Conservation (phyloP, 2,888 invertebrate genomes). For the Ophion ventricosus region DNA sequence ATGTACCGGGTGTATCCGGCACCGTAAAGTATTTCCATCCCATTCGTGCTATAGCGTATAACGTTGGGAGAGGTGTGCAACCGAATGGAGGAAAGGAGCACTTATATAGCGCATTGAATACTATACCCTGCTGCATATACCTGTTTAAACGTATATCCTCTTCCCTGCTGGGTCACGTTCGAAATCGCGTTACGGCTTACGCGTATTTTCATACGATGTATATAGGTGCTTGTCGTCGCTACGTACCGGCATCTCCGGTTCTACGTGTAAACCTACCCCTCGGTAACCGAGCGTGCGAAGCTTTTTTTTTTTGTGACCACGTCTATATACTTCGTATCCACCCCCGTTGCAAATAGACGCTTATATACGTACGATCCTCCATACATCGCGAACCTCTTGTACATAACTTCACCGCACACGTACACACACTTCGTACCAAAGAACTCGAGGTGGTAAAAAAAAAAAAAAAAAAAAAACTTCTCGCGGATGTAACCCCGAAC, state of each 20-base stretch:
- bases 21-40: conserved; percentile 21
- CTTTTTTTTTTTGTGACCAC: conserved; percentile 42
- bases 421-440: background rate
- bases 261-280: conserved; percentile 15
- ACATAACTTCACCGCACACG: background rate
- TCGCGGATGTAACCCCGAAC: background rate
- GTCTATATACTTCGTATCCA: conserved; percentile 14
- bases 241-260: conserved; percentile 1
- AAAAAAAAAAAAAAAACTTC: no score
- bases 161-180: conserved; percentile 56
- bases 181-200: conserved; percentile 57
- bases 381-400: background rate
- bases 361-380: conserved; percentile 5
- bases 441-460: conserved; percentile 25
- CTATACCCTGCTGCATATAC: background rate
- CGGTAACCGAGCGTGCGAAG: conserved; percentile 24
- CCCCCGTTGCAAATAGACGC: conserved; percentile 14
- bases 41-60: conserved; percentile 29
- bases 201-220: conserved; percentile 43
- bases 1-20: conserved; percentile 1
- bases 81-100: conserved; percentile 35
- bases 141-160: conserved; percentile 7
- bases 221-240: conserved; percentile 12
- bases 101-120: conserved; percentile 8
- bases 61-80: conserved; percentile 33